Evolutionary conservation across 2,888 invertebrate genomes (phyloP), one percentile per base, ranked within the genome.

Genomic region (Drosophila phalerata): DNA sequence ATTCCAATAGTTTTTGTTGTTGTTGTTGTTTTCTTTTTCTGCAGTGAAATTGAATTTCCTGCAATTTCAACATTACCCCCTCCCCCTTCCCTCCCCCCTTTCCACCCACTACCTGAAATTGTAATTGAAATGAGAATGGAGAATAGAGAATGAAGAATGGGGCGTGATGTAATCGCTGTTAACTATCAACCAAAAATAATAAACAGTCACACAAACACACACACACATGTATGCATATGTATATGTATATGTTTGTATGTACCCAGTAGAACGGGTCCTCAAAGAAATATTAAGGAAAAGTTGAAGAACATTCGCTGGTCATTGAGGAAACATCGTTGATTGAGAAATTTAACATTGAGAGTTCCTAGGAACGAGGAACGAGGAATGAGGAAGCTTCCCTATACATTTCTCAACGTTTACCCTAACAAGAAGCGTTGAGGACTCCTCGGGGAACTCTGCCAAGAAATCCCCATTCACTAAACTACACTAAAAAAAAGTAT

Each of bases 1-100:
- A 61, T 74, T 68, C 69, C 71, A 55, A 81, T 73, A 71, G 66
- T 61, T 53, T 61, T 60, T 64, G n/a, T 66, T 48, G 53, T 57
- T 61, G 19, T 6, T 34, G 32, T 30, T 30, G 3, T 30, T 25
- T 48, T 13, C 9, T 79, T 22, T 4, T 22, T 22, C 22, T 22
- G 22, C 22, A 22, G 66, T 86, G 84, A 84, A 84, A 84, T 84
- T 84, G 81, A 84, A 84, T 81, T 84, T 84, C 84, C 84, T 84
- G 84, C 79, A 81, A 84, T 84, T 84, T 86, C 57, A 79, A 51
- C 65, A 69, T 38, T 38, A 67, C 69, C 67, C 72, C 10, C 52
- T 11, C 30, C 19, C 30, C 67, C 28, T 28, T 5, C 10, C 52
- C 11, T 19, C 19, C 30, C 67, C 28, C 5, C 6, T 19, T 17